Base-by-base conservation (phyloP, 2,888 invertebrate species). In the Geophilus truncorum region DNA sequence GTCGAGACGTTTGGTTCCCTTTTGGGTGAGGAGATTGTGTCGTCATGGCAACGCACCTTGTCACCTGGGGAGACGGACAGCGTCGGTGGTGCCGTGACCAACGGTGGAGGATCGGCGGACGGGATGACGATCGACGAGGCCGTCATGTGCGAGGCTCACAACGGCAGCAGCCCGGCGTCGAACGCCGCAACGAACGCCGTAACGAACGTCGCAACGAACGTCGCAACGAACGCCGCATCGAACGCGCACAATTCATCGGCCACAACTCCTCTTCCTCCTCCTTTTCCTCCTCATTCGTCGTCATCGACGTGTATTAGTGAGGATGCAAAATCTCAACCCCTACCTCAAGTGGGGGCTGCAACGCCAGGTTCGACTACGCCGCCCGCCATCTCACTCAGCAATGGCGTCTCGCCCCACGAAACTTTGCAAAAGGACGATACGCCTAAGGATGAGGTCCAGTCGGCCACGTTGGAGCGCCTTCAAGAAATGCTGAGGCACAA, bases 401-500 rank as follows among this genome's bases (percentile, higher is more conserved):
- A 81, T 40, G 81, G 81, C 30, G 30, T 81, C 34, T 25, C 80
- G 32, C 23, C 62, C 25, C 34, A 32, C 25, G 77, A 23, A n/a
- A 9, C 40, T 23, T 21, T 45, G n/a, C 70, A 80, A 40, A 75
- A 80, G 76, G 95, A 95, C 85, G 95, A 95, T 10, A n/a, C 78
- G 84, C 95, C 95, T 30, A 96, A 96, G 86, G 94, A 95, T 80
- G 95, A 95, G 25, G 95, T 96, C 95, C 96, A 96, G 87, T 79
- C 80, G 40, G 77, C 81, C 12, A 82, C 84, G 62, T 81, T 84
- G 28, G 96, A 96, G 77, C 90, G 94, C 81, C 90, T 96, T 76
- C 96, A 96, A 86, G 96, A 96, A 87, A 95, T 96, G 94, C 89
- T 96, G 82, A 90, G 96, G 84, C 95, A 95, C 89, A 96, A 96